A percentile compares a stretch with the other conserved stretches of the same genome.
These are phyloP conservation scores for Cataglyphis albicans DNA, from an alignment of 2,888 invertebrate genomes.

Conservation along the genomic window DNA sequence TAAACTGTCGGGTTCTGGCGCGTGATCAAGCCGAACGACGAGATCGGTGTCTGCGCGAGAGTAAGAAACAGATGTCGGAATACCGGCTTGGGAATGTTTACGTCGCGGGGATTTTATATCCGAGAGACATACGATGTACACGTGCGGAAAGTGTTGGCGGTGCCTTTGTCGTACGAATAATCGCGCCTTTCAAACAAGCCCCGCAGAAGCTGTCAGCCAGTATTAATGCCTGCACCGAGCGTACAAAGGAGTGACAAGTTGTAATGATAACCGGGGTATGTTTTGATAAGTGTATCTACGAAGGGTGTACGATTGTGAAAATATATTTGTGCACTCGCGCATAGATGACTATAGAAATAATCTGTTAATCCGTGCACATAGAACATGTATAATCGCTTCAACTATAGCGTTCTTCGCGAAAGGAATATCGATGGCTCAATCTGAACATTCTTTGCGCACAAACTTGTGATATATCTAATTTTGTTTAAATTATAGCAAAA, in stretches of 20 bases:
- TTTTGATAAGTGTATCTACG: conserved; percentile 61
- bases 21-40: conserved; percentile 65
- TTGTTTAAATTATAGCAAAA: not conserved
- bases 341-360: conserved; percentile 37
- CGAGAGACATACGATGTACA: conserved; percentile 73
- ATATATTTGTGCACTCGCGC: conserved; percentile 14
- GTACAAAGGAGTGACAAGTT: conserved; percentile 70
- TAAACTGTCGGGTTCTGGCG: conserved; percentile 65
- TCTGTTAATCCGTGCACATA: conserved; percentile 2
- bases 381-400: not conserved
- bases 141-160: conserved; percentile 62
- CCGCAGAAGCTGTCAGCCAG: conserved; percentile 57
- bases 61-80: conserved; percentile 71
- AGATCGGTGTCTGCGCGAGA: conserved; percentile 57
- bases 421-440: not conserved
- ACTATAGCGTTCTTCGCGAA: not conserved
- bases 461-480: not conserved
- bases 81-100: conserved; percentile 75
- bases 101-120: conserved; percentile 69
- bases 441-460: not conserved
- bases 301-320: not conserved
- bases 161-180: conserved; percentile 63
- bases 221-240: conserved; percentile 61
- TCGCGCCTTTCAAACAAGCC: conserved; percentile 73
- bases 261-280: conserved; percentile 63